Conservation (phyloP, 2,888 invertebrate species). For the Eutolmus rufibarbis region DNA sequence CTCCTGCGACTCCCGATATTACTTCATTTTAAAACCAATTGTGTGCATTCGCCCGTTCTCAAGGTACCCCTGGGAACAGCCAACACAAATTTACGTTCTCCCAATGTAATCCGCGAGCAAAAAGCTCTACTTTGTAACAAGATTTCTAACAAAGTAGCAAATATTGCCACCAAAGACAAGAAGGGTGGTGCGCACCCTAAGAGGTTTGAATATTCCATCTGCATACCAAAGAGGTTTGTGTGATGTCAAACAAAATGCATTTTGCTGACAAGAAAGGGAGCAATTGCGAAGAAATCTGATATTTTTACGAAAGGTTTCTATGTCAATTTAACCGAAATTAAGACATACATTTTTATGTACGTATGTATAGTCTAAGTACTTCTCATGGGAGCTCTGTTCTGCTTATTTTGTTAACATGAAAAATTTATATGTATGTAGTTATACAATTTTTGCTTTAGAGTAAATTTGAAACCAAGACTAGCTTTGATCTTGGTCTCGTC, state of each 20-base stretch:
- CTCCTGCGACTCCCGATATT: not conserved
- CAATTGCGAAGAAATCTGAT: not conserved
- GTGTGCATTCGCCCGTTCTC: constrained; percentile 16
- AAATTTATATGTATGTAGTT: too few species aligned
- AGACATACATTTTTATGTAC: too few species aligned
- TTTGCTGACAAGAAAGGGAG: not conserved
- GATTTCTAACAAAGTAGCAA: constrained; percentile 13
- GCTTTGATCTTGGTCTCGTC: too few species aligned
- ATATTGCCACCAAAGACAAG: constrained; percentile 8
- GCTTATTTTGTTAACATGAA: not conserved
- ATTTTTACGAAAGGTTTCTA: not conserved
- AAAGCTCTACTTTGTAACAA: constrained; percentile 7
- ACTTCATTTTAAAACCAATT: constrained; percentile 18
- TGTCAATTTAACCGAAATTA: not conserved
- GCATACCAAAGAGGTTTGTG: not conserved
- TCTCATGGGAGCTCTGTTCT: not conserved
- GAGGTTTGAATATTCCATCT: not conserved
- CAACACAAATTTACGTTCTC: not conserved
- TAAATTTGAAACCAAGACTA: too few species aligned
- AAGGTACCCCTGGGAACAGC: not conserved
- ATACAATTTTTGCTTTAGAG: too few species aligned
- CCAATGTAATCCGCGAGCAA: not conserved
- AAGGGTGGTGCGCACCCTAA: not conserved
- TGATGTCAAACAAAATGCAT: not conserved
- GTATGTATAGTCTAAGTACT: not conserved